These are phyloP conservation scores for Sceliomorpha sp. DNA, from an alignment of 2,888 invertebrate genomes.

Conservation along the genomic window DNA sequence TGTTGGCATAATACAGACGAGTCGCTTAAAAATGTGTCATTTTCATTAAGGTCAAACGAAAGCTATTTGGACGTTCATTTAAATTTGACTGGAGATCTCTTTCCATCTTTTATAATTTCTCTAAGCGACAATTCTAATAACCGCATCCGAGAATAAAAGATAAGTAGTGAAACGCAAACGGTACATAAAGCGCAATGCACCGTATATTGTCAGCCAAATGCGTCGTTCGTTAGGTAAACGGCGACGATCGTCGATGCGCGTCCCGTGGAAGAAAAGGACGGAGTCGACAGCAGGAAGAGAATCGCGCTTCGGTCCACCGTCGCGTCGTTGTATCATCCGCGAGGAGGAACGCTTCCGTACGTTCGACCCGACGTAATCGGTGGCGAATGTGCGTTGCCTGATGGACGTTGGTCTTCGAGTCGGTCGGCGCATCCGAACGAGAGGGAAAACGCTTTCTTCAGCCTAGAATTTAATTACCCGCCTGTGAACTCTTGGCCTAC, in stretches of 20 bases:
- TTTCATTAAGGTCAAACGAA: too few relatives aligned
- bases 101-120: too few relatives aligned
- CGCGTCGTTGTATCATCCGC: slow-evolving; percentile 63
- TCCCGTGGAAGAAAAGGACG: slow-evolving; percentile 11
- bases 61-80: too few relatives aligned
- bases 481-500: slow-evolving; percentile 75
- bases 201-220: too few relatives aligned
- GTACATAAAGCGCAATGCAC: too few relatives aligned
- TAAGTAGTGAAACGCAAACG: too few relatives aligned
- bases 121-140: too few relatives aligned
- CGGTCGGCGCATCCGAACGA: slow-evolving; percentile 59
- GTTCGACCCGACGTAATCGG: slow-evolving; percentile 63
- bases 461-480: slow-evolving; percentile 73
- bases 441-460: slow-evolving; percentile 77
- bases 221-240: background rate
- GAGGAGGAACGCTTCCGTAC: slow-evolving; percentile 65
- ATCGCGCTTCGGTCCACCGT: slow-evolving; percentile 54
- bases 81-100: too few relatives aligned
- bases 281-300: slow-evolving; percentile 69
- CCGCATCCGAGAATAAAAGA: too few relatives aligned
- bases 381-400: slow-evolving; percentile 32
- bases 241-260: background rate
- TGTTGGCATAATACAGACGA: too few relatives aligned
- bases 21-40: too few relatives aligned
- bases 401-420: slow-evolving; percentile 21